These are phyloP conservation scores for Pedionomus torquatus DNA, from an alignment of 2,113 vertebrate genomes.

Conservation along the genomic window DNA sequence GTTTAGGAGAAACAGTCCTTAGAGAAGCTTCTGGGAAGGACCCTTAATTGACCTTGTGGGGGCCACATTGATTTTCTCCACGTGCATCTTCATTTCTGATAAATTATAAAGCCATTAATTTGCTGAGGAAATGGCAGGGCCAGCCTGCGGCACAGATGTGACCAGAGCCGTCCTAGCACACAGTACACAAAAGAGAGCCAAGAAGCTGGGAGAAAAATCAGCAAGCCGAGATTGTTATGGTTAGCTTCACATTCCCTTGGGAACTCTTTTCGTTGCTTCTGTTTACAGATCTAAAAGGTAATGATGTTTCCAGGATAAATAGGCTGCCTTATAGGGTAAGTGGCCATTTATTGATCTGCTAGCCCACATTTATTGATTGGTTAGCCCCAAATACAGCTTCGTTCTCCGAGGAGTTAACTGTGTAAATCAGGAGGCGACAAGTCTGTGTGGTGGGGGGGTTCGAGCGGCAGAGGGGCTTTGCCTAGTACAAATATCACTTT, in stretches of 20 bases:
- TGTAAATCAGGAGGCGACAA: conserved; percentile 76
- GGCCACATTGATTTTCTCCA: conserved; percentile 94
- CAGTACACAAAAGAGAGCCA: conserved; percentile 85
- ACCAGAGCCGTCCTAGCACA: conserved; percentile 85
- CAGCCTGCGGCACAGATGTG: conserved; percentile 95
- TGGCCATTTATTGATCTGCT: conserved; percentile 80
- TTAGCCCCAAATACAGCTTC: conserved; percentile 73
- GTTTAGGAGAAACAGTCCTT: conserved; percentile 75
- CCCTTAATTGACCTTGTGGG: conserved; percentile 96
- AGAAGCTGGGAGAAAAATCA: conserved; percentile 84
- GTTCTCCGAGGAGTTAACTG: conserved; percentile 74
- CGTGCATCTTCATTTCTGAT: conserved; percentile 98
- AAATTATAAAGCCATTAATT: conserved; percentile 99
- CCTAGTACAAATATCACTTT: neutral
- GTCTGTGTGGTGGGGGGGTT: neutral
- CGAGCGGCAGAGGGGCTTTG: neutral
- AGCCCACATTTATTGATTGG: conserved; percentile 76
- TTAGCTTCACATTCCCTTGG: conserved; percentile 87
- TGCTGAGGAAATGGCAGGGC: conserved; percentile 95
- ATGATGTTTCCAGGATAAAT: conserved; percentile 86
- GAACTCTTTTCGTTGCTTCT: conserved; percentile 85
- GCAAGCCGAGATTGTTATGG: conserved; percentile 89
- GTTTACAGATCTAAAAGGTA: conserved; percentile 90
- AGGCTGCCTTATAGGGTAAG: conserved; percentile 83
- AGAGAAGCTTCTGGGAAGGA: conserved; percentile 81